Percentiles rank a stretch among this genome's conserved stretches.
These are phyloP conservation scores for Piscicola geometra DNA, from an alignment of 2,888 invertebrate genomes.

Conservation along the genomic window DNA sequence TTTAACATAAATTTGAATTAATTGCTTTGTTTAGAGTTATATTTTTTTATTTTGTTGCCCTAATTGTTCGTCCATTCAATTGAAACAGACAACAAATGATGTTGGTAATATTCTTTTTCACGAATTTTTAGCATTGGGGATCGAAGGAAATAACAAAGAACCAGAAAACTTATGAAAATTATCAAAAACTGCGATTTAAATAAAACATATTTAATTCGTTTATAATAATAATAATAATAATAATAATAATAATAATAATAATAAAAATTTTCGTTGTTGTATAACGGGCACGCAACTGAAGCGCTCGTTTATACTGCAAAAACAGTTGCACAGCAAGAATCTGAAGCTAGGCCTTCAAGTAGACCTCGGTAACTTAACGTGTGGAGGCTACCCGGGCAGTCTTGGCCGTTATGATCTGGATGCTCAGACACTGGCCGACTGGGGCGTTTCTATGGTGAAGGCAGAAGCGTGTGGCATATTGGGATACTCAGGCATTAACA, in stretches of 20 bases:
- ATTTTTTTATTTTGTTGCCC: too few species aligned
- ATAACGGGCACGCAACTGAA: too few species aligned
- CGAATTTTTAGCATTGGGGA: too few species aligned
- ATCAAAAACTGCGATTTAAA: too few species aligned
- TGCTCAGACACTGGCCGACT: constrained; percentile 45
- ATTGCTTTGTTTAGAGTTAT: too few species aligned
- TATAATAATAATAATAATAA: not conserved
- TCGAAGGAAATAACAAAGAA: too few species aligned
- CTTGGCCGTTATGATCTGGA: constrained; percentile 40
- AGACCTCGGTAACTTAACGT: constrained; percentile 45
- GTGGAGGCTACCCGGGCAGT: constrained; percentile 46
- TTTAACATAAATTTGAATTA: too few species aligned
- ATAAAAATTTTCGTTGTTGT: not conserved
- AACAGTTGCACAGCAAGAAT: constrained; percentile 42
- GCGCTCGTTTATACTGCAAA: too few species aligned
- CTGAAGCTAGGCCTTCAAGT: constrained; percentile 45
- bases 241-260: not conserved
- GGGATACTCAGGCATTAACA: not conserved
- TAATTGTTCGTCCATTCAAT: too few species aligned
- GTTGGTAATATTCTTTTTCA: too few species aligned
- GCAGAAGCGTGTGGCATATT: constrained; percentile 44
- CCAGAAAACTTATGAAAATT: too few species aligned
- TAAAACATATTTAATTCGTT: not conserved
- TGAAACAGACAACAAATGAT: too few species aligned
- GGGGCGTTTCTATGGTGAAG: constrained; percentile 46